phyloP scores from a whole-genome alignment of 2,113 vertebrate genomes.

The Cyanocitta stelleri region DNA sequence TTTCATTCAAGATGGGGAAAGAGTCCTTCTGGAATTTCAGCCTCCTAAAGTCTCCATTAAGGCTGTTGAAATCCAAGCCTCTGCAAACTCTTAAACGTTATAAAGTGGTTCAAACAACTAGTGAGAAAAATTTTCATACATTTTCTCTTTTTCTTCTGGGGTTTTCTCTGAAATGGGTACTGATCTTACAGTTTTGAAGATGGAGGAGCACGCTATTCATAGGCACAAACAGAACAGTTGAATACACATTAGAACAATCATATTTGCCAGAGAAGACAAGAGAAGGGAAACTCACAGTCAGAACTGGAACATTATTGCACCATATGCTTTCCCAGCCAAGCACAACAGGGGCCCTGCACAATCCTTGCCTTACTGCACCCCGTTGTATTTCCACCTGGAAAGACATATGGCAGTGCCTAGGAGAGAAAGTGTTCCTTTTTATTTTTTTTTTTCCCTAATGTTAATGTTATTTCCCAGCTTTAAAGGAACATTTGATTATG shows the following conservation, averaged over 20 bases:
- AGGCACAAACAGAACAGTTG: not conserved
- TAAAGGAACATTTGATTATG: constrained; percentile 7
- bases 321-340: constrained; percentile 9
- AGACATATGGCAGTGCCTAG: constrained; percentile 34
- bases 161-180: not conserved
- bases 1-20: not conserved
- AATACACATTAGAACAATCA: not conserved
- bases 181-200: not conserved
- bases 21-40: not conserved
- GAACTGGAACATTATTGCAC: not conserved
- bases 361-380: not conserved
- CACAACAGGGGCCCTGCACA: not conserved
- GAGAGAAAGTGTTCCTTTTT: not conserved
- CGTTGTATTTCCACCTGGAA: constrained; percentile 55
- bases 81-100: not conserved
- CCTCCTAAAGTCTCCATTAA: not conserved
- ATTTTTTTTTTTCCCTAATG: not conserved
- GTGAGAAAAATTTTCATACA: not conserved
- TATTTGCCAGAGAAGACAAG: not conserved
- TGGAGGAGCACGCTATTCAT: not conserved
- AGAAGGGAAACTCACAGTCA: constrained; percentile 23
- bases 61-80: not conserved
- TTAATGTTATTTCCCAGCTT: not conserved
- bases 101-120: not conserved
- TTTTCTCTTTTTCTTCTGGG: not conserved